Conservation (phyloP, 92 coral and sea anemone genomes). For the Muricea muricata region DNA sequence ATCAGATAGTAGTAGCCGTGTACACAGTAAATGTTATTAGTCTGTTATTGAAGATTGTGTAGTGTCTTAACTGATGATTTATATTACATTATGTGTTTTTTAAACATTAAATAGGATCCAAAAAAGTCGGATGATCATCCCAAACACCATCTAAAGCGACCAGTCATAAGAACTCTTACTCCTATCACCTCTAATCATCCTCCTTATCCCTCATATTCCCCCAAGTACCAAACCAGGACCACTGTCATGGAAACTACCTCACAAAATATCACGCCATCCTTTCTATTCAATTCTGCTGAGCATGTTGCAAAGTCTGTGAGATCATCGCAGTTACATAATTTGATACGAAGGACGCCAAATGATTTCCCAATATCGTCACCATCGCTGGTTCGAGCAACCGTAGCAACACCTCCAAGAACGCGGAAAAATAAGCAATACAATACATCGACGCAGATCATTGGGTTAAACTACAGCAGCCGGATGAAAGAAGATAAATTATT, state of each 20-base stretch:
- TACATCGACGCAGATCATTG: background rate
- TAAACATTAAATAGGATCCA: too few species aligned
- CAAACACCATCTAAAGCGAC: background rate
- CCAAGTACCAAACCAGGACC: background rate
- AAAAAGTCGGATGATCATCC: background rate
- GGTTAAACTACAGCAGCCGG: background rate
- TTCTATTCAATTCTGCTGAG: background rate
- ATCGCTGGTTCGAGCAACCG: conserved; percentile 23
- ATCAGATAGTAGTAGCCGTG: too few species aligned
- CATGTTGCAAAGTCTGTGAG: conserved; percentile 9
- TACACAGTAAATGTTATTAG: too few species aligned
- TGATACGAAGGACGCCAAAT: background rate
- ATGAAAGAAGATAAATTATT: conserved; percentile 33
- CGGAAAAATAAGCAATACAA: background rate
- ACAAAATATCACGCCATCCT: background rate
- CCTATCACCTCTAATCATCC: background rate
- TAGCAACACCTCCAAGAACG: conserved; percentile 4
- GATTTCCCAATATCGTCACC: conserved; percentile 13
- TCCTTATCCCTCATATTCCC: background rate
- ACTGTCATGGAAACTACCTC: background rate
- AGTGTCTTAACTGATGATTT: too few species aligned
- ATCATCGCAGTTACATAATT: background rate
- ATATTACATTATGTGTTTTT: too few species aligned
- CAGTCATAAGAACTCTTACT: background rate
- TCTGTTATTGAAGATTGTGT: too few species aligned